A percentile compares a stretch with the other conserved stretches of the same genome.
Conservation (phyloP, 2,888 invertebrate genomes). For the Meandrusa payeni region DNA sequence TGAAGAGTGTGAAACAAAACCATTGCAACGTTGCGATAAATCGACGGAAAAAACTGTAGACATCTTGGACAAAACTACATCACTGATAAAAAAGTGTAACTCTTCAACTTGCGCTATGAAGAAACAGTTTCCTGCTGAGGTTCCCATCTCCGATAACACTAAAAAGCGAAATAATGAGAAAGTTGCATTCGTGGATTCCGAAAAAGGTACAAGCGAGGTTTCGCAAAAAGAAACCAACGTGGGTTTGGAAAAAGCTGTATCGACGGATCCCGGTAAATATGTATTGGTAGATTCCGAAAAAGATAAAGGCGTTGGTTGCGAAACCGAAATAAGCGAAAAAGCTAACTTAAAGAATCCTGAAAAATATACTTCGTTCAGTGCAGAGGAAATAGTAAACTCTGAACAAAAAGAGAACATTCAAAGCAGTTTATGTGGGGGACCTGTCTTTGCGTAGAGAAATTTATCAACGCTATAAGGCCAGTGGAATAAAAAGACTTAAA, state of each 20-base stretch:
- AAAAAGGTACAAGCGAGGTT: background rate
- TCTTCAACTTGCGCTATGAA: constrained; percentile 11
- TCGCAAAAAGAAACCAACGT: background rate
- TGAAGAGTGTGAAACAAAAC: constrained; percentile 45
- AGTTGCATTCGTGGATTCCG: constrained; percentile 36
- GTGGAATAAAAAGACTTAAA: constrained; percentile 28
- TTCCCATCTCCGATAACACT: constrained; percentile 14
- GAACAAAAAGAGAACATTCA: constrained; percentile 1
- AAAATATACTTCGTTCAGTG: too few species aligned
- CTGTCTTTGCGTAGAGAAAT: constrained; percentile 48
- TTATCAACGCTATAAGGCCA: constrained; percentile 57
- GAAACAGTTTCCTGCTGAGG: constrained; percentile 26
- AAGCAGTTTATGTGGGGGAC: constrained; percentile 23
- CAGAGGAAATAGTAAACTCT: too few species aligned
- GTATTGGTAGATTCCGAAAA: constrained; percentile 1
- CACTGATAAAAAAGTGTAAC: constrained; percentile 31
- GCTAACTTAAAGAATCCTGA: too few species aligned
- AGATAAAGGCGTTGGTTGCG: too few species aligned
- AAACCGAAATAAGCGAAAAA: too few species aligned
- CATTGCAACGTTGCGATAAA: constrained; percentile 41
- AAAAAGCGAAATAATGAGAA: constrained; percentile 31
- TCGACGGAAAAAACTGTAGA: constrained; percentile 34
- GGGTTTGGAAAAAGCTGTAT: constrained; percentile 35
- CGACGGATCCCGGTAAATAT: constrained; percentile 27
- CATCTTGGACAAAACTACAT: constrained; percentile 39